These are phyloP conservation scores for Mechanitis messenoides DNA, from an alignment of 2,888 invertebrate genomes.

Conservation along the genomic window DNA sequence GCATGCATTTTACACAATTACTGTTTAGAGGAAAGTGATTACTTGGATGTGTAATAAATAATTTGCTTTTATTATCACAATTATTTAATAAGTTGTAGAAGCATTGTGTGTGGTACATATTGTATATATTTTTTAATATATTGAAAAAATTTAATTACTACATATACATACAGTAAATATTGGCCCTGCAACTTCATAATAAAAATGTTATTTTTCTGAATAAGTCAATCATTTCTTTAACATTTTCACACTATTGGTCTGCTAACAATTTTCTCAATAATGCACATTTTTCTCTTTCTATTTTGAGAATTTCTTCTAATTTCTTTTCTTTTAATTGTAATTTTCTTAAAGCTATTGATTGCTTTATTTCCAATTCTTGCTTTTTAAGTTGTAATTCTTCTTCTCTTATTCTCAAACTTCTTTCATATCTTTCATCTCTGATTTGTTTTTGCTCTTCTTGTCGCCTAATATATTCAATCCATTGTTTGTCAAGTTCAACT, in stretches of 20 bases:
- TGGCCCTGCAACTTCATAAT: too few relatives aligned
- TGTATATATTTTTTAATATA: too few relatives aligned
- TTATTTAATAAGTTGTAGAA: too few relatives aligned
- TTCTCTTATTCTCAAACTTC: slow-evolving; percentile 50
- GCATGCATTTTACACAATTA: slow-evolving; percentile 59
- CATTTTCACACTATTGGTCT: slow-evolving; percentile 34
- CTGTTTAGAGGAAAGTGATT: slow-evolving; percentile 52
- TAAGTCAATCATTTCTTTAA: too few relatives aligned
- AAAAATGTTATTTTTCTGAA: too few relatives aligned
- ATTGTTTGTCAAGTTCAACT: slow-evolving; percentile 56
- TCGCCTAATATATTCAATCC: slow-evolving; percentile 54
- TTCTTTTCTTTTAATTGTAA: slow-evolving; percentile 54
- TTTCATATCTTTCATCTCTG: slow-evolving; percentile 53
- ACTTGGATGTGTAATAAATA: slow-evolving; percentile 34
- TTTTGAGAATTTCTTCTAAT: slow-evolving; percentile 55
- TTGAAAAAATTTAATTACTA: too few relatives aligned
- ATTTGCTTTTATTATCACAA: too few relatives aligned
- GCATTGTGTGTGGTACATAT: too few relatives aligned
- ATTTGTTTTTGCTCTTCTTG: slow-evolving; percentile 52
- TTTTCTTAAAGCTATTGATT: slow-evolving; percentile 52
- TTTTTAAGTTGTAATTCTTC: slow-evolving; percentile 53
- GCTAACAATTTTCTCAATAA: slow-evolving; percentile 46
- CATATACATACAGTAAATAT: too few relatives aligned
- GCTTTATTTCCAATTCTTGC: slow-evolving; percentile 56
- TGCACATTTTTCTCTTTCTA: slow-evolving; percentile 56